Conservation (phyloP, 1,140 invertebrate species). For the Planococcus citri region DNA sequence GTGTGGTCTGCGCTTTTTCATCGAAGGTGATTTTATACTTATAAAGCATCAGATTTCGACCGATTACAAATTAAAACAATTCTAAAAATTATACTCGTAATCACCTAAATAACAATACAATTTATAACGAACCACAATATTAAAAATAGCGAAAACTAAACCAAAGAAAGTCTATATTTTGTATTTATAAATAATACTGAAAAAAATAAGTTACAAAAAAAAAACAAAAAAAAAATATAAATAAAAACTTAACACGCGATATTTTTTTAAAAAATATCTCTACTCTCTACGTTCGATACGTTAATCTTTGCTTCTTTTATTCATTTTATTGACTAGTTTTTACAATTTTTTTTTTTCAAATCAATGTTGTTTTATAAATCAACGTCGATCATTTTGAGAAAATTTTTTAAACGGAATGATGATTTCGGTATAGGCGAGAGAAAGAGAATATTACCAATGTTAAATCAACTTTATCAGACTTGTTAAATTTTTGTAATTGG, state of each 20-base stretch:
- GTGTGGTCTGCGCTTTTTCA: too few relatives aligned
- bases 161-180: conserved; percentile 1
- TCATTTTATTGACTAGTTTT: conserved; percentile 1
- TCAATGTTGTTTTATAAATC: too few relatives aligned
- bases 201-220: not conserved
- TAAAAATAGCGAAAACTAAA: not conserved
- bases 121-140: too few relatives aligned
- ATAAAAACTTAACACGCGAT: not conserved
- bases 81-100: not conserved
- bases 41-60: too few relatives aligned
- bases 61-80: not conserved
- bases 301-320: too few relatives aligned
- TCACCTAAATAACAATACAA: not conserved
- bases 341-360: not conserved
- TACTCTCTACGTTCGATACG: too few relatives aligned
- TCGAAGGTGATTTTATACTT: too few relatives aligned
- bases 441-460: too few relatives aligned
- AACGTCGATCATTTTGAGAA: too few relatives aligned
- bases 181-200: conserved; percentile 3
- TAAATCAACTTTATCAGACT: not conserved
- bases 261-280: too few relatives aligned
- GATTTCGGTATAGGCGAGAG: not conserved
- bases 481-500: too few relatives aligned
- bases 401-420: not conserved
- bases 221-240: not conserved